Percentiles rank a stretch among this genome's conserved stretches.
Conservation (phyloP, 1,140 invertebrate genomes). For the Proctacanthus coquilletti region DNA sequence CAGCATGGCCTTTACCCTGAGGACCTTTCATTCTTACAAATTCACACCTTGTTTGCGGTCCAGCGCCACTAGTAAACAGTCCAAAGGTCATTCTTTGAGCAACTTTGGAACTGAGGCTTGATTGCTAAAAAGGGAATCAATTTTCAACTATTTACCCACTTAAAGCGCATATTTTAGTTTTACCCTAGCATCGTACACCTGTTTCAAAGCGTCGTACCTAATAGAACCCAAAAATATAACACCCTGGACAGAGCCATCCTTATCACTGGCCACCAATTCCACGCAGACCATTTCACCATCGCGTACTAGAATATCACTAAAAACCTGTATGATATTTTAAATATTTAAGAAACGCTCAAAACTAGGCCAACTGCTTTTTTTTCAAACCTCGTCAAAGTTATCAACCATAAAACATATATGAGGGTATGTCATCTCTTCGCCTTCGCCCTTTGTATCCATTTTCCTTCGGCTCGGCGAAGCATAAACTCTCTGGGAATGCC, state of each 20-base stretch:
- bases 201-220: conserved; percentile 89
- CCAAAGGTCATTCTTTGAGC: conserved; percentile 93
- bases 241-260: conserved; percentile 63
- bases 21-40: conserved; percentile 97
- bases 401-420: conserved; percentile 99
- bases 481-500: conserved; percentile 90
- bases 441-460: conserved; percentile 97
- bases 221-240: conserved; percentile 96
- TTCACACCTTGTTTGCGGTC: conserved; percentile 72
- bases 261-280: conserved; percentile 83
- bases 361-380: neutral
- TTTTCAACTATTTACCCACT: neutral
- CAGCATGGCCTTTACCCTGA: conserved; percentile 89
- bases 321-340: conserved; percentile 41
- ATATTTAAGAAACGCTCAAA: neutral
- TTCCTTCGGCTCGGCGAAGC: conserved; percentile 87
- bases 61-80: conserved; percentile 55
- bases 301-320: conserved; percentile 87
- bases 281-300: conserved; percentile 99
- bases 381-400: conserved; percentile 89
- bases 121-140: conserved; percentile 44
- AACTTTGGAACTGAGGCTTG: conserved; percentile 84
- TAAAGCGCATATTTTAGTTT: too few species aligned
- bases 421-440: conserved; percentile 97
- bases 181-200: conserved; percentile 92